These are phyloP conservation scores for Lasioglossum marginatum DNA, from an alignment of 2,888 invertebrate species.

Conservation along the genomic window DNA sequence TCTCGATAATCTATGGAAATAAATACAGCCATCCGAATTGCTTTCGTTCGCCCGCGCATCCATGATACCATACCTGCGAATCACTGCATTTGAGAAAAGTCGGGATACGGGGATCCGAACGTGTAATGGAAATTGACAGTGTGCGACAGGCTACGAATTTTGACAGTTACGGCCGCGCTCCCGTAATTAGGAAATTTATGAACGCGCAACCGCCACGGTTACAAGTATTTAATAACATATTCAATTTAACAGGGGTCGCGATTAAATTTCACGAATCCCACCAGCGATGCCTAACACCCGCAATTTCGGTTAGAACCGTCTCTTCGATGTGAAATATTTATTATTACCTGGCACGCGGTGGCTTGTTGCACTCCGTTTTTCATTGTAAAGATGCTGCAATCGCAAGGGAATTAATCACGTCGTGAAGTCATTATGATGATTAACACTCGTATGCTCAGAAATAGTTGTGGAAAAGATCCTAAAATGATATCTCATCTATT, in stretches of 20 bases:
- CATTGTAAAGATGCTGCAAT: not conserved
- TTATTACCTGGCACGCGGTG: not conserved
- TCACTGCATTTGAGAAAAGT: conserved; percentile 37
- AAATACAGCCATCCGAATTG: conserved; percentile 35
- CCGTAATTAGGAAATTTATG: conserved; percentile 60
- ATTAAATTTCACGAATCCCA: conserved; percentile 35
- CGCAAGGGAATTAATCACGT: not conserved
- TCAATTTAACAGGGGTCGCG: not conserved
- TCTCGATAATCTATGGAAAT: conserved; percentile 42
- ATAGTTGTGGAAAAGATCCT: not conserved
- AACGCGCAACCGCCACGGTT: conserved; percentile 24
- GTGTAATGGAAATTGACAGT: conserved; percentile 64
- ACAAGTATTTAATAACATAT: conserved; percentile 59
- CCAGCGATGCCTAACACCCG: not conserved
- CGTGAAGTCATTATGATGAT: not conserved
- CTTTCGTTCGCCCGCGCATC: not conserved
- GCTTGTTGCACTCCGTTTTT: not conserved
- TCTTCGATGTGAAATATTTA: not conserved
- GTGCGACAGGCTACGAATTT: conserved; percentile 54
- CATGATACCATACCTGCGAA: conserved; percentile 21
- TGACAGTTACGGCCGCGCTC: conserved; percentile 20
- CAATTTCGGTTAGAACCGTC: not conserved
- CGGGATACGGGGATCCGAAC: conserved; percentile 33
- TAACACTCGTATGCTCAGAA: not conserved
- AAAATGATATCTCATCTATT: not conserved